Percentiles rank a stretch among this genome's conserved stretches.
Conservation (phyloP, 2,113 vertebrate species). For the Pholis gunnellus region DNA sequence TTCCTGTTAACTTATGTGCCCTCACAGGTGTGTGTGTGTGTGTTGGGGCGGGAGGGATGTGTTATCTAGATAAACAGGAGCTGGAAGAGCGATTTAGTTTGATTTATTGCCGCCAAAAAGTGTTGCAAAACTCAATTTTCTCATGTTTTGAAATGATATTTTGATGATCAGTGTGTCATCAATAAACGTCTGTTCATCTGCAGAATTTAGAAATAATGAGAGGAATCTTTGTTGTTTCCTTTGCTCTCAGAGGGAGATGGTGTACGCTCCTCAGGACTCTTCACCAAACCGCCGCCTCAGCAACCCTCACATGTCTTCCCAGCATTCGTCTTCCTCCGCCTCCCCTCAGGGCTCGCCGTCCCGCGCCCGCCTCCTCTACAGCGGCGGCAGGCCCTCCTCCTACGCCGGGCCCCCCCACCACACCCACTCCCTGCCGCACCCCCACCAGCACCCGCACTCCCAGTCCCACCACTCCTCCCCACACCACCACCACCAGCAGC, state of each 20-base stretch:
- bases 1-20: neutral
- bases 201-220: no score
- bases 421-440: constrained; percentile 71
- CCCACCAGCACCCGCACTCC: constrained; percentile 62
- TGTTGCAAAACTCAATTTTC: neutral
- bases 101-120: neutral
- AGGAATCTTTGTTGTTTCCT: neutral
- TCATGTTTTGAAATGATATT: neutral
- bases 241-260: constrained; percentile 91
- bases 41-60: no score
- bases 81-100: neutral
- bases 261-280: constrained; percentile 94
- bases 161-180: neutral
- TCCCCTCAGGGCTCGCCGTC: constrained; percentile 90
- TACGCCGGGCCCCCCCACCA: constrained; percentile 88
- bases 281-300: constrained; percentile 93
- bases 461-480: constrained; percentile 82
- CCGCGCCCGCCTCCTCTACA: constrained; percentile 93
- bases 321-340: constrained; percentile 86
- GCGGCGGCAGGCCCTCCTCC: constrained; percentile 89
- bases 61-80: neutral
- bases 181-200: no score
- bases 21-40: neutral
- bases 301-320: constrained; percentile 86
- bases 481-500: constrained; percentile 74